Evolutionary conservation across 1,140 invertebrate genomes (phyloP), one percentile per base, ranked within the genome.

Genomic region (Drosophila chauvacae): DNA sequence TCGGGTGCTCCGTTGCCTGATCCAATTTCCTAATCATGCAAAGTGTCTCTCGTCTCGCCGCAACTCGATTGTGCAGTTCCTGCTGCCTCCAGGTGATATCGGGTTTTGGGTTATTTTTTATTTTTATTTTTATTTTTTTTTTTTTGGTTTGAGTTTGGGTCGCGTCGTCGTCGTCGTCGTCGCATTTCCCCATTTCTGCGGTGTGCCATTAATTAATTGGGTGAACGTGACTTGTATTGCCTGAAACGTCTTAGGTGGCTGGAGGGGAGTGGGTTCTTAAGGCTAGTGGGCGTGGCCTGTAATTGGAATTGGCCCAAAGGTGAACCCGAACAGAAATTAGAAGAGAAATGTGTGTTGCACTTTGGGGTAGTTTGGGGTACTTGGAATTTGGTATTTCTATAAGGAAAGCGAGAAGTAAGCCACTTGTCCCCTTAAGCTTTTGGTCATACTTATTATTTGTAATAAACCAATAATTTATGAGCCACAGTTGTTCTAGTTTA

Each of bases 21-120:
- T 77, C 74, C 74, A 77, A 77, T 77, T 77, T 77, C 74, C 73
- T 48, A 75, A 76, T 76, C 73, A 76, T 76, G 73, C 73, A 76
- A 76, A 76, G 73, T 76, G 60, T 55, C 59, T 65, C 65, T 74
- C 70, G 56, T 58, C 61, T 64, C 35, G 64, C 51, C 37, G 55
- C 70, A 48, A 70, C 64, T 68, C 64, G 64, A 63, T 42, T 41
- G 39, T 61, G 57, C 37, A 63, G 64, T 63, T 35, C 35, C 33
- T 39, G 63, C 33, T 39, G 63, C 30, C 66, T 42, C 16, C 13
- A 5, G 33, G 44, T 41, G 66, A 74, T 74, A 74, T 74, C 70
- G 58, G 58, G 58, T 44, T 55, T 47, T 47, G 47, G 51, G 4
- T 18, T 16, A 4, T 7, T 11, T 30, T 33, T 33, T 51, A 18